A percentile compares a stretch with the other conserved stretches of the same genome.
Evolutionary conservation across 2,113 vertebrate species (phyloP).

Genomic region (Neogobius melanostomus): DNA sequence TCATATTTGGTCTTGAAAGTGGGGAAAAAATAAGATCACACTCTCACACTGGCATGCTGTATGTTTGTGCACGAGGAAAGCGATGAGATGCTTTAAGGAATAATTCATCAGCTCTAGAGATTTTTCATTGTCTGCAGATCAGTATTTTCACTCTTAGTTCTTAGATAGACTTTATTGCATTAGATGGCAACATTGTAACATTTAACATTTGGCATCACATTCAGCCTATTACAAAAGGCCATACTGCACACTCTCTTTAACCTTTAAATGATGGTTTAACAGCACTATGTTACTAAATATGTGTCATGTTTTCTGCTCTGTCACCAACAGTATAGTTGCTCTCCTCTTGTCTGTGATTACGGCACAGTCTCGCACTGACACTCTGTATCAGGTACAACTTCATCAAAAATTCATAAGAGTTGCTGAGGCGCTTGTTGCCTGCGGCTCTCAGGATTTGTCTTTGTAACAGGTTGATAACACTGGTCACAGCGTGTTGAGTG

Average conservation of each 20-base stretch:
- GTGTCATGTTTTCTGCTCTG: background rate
- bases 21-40: too few species aligned
- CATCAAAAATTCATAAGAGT: conserved; percentile 71
- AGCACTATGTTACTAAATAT: background rate
- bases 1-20: too few species aligned
- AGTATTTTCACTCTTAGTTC: too few species aligned
- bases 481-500: conserved; percentile 65
- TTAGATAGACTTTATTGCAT: background rate
- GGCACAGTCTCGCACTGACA: conserved; percentile 41
- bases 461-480: conserved; percentile 68
- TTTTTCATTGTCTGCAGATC: too few species aligned
- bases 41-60: too few species aligned
- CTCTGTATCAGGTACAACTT: conserved; percentile 56
- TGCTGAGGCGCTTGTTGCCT: conserved; percentile 60
- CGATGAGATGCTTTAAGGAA: too few species aligned
- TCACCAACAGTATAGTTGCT: background rate
- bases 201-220: background rate
- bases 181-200: background rate
- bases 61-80: too few species aligned
- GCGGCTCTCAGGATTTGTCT: conserved; percentile 71
- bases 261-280: background rate
- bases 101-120: too few species aligned
- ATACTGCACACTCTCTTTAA: background rate
- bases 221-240: background rate
- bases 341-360: conserved; percentile 19